phyloP scores from a whole-genome alignment of 2,113 vertebrate genomes.

The Apus apus region DNA sequence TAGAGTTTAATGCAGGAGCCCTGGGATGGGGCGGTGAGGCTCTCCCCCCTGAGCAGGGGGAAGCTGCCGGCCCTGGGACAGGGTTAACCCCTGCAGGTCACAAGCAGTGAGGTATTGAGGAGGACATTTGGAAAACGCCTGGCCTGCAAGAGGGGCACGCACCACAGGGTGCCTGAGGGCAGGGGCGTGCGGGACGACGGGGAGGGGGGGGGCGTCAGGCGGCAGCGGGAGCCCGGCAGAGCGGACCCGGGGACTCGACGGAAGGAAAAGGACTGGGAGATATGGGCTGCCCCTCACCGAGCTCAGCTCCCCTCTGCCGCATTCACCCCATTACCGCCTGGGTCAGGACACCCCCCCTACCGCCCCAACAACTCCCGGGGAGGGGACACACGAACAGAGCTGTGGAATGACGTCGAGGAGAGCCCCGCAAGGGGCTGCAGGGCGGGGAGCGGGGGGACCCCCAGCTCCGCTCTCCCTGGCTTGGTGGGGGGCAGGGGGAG shows the following conservation, averaged over 20 bases:
- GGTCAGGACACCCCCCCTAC: background rate
- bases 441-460: background rate
- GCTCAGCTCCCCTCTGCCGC: background rate
- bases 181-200: background rate
- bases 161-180: too few species aligned
- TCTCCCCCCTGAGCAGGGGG: background rate
- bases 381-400: background rate
- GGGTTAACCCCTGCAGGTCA: background rate
- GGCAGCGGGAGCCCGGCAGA: background rate
- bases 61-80: too few species aligned
- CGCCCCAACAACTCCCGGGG: background rate
- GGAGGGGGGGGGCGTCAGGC: background rate
- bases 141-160: accelerated
- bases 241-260: accelerated
- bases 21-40: accelerated
- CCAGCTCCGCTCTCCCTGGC: background rate
- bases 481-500: too few species aligned
- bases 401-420: background rate
- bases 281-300: accelerated
- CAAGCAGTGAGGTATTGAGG: background rate
- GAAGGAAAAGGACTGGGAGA: background rate
- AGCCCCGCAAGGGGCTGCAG: background rate
- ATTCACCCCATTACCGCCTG: too few species aligned
- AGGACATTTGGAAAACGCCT: background rate
- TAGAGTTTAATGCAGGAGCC: too few species aligned